phyloP scores from a whole-genome alignment of 2,888 invertebrate species.

The Plutella xylostella region DNA sequence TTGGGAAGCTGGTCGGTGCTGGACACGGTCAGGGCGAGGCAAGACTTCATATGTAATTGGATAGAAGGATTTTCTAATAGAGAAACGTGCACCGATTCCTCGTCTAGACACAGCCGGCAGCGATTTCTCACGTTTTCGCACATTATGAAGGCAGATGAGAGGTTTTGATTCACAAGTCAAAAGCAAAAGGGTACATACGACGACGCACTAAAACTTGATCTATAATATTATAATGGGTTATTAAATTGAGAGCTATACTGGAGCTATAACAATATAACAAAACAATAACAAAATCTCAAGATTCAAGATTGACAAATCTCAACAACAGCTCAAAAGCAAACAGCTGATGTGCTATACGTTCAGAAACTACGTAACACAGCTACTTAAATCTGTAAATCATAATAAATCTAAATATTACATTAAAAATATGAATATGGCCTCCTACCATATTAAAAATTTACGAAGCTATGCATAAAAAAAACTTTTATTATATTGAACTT shows the following conservation, averaged over 20 bases:
- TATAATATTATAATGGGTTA: too few species aligned
- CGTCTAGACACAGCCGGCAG: slow-evolving; percentile 54
- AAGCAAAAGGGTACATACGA: too few species aligned
- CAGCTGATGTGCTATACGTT: not conserved
- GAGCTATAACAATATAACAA: too few species aligned
- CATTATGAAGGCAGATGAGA: too few species aligned
- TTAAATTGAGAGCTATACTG: too few species aligned
- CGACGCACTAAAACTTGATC: too few species aligned
- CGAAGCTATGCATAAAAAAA: too few species aligned
- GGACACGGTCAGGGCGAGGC: slow-evolving; percentile 40
- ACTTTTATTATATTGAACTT: not conserved
- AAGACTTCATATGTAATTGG: slow-evolving; percentile 48
- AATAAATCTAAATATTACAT: not conserved
- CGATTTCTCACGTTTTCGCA: slow-evolving; percentile 39
- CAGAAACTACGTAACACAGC: not conserved
- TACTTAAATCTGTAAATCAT: not conserved
- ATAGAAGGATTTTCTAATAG: slow-evolving; percentile 49
- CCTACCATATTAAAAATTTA: too few species aligned
- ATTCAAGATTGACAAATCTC: not conserved
- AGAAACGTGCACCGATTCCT: slow-evolving; percentile 42
- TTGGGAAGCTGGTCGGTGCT: slow-evolving; percentile 46
- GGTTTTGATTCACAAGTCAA: too few species aligned
- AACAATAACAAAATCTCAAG: not conserved
- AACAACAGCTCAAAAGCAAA: not conserved
- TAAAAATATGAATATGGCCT: too few species aligned